These are phyloP conservation scores for Leiothrix lutea DNA, from an alignment of 2,113 vertebrate genomes.

Conservation along the genomic window DNA sequence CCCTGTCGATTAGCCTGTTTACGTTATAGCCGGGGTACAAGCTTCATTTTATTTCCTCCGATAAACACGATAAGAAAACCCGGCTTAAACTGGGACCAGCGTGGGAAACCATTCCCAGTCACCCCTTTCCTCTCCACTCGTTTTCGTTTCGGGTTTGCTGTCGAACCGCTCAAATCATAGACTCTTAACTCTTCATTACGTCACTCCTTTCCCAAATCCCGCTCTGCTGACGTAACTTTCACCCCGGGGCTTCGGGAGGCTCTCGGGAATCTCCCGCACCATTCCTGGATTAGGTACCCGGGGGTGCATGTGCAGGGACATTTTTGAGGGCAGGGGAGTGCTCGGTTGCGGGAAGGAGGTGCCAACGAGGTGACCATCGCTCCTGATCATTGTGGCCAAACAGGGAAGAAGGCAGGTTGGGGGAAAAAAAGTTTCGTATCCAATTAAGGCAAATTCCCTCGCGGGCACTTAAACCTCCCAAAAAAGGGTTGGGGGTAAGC, in stretches of 20 bases:
- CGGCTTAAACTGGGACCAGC: not conserved
- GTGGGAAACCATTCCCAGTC: not conserved
- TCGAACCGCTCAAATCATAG: not conserved
- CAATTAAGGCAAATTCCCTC: not conserved
- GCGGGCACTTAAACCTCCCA: not conserved
- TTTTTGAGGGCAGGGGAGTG: not conserved
- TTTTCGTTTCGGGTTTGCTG: not conserved
- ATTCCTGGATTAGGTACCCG: too few relatives aligned
- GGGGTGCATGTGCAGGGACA: not conserved
- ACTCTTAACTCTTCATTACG: not conserved
- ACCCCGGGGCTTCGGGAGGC: not conserved
- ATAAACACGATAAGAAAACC: constrained; percentile 5
- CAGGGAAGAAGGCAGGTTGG: not conserved
- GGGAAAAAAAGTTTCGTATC: fast-evolving
- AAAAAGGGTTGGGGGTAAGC: not conserved
- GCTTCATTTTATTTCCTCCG: constrained; percentile 22
- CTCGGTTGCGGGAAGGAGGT: not conserved
- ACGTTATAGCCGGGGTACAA: not conserved
- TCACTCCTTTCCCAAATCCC: not conserved
- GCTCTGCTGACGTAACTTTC: not conserved
- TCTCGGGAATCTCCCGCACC: not conserved
- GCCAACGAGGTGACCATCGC: not conserved
- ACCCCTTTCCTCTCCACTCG: not conserved
- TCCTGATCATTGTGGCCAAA: not conserved
- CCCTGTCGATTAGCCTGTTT: constrained; percentile 2